Evolutionary conservation across 2,888 invertebrate genomes (phyloP).

Genomic region (Hypsopygia costalis): DNA sequence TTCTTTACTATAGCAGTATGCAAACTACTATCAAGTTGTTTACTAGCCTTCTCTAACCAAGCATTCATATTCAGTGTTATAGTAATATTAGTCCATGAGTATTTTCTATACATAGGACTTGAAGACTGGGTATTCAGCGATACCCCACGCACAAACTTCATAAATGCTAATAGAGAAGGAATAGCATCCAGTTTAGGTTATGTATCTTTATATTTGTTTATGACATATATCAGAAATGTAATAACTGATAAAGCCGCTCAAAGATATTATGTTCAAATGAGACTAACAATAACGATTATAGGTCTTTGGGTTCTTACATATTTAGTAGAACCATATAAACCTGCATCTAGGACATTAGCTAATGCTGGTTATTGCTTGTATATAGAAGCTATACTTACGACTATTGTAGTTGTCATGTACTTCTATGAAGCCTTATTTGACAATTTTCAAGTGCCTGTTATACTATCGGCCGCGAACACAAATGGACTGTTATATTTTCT

Average conservation of each 20-base stretch:
- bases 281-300: slow-evolving; percentile 30
- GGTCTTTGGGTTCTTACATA: slow-evolving; percentile 66
- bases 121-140: slow-evolving; percentile 85
- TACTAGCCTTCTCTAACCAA: slow-evolving; percentile 77
- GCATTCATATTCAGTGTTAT: slow-evolving; percentile 78
- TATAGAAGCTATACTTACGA: slow-evolving; percentile 84
- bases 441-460: slow-evolving; percentile 65
- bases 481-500: slow-evolving; percentile 93
- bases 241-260: slow-evolving; percentile 52
- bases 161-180: slow-evolving; percentile 96
- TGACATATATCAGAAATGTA: slow-evolving; percentile 82
- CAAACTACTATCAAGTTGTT: slow-evolving; percentile 84
- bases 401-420: slow-evolving; percentile 76
- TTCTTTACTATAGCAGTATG: slow-evolving; percentile 95
- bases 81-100: slow-evolving; percentile 84
- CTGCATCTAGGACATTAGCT: slow-evolving; percentile 89
- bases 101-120: slow-evolving; percentile 81
- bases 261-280: slow-evolving; percentile 29
- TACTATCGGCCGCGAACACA: slow-evolving; percentile 87
- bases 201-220: slow-evolving; percentile 89
- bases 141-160: slow-evolving; percentile 76
- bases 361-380: slow-evolving; percentile 91
- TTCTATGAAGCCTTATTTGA: slow-evolving; percentile 74
- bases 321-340: slow-evolving; percentile 68
- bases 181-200: slow-evolving; percentile 92